Conservation (phyloP, 2,888 invertebrate genomes). For the Digitonthophagus gazella region DNA sequence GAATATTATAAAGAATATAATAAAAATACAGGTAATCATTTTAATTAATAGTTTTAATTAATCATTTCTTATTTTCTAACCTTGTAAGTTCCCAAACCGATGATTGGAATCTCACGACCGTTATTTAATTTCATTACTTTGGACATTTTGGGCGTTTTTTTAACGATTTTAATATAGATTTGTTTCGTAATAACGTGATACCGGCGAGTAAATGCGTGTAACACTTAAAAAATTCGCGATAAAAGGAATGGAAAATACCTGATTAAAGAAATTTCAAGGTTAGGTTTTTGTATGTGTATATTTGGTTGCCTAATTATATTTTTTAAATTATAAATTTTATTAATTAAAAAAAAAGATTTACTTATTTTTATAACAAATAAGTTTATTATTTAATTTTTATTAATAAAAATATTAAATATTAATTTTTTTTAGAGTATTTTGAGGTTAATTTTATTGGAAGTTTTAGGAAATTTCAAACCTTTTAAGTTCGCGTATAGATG, state of each 20-base stretch:
- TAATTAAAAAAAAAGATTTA: not conserved
- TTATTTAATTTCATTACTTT: constrained; percentile 54
- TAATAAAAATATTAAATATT: no score
- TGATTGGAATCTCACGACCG: constrained; percentile 58
- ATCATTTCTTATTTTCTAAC: constrained; percentile 43
- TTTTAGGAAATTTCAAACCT: constrained; percentile 53
- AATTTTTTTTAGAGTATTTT: no score
- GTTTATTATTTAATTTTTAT: no score
- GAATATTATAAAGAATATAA: constrained; percentile 14
- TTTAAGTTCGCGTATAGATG: constrained; percentile 65
- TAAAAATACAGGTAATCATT: no score
- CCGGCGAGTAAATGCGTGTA: no score
- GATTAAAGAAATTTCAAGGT: not conserved
- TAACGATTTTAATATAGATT: not conserved
- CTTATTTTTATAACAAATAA: no score
- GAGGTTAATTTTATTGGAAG: no score
- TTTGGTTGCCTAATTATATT: not conserved
- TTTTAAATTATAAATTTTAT: not conserved
- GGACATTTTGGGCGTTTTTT: constrained; percentile 40
- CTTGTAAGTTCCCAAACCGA: constrained; percentile 65
- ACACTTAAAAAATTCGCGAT: not conserved
- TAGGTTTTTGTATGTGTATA: not conserved
- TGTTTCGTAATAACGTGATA: no score
- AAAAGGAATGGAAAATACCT: not conserved
- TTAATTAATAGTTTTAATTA: constrained; percentile 7